These are phyloP conservation scores for Colistium nudipinnis DNA, from an alignment of 2,113 vertebrate genomes.

Conservation along the genomic window DNA sequence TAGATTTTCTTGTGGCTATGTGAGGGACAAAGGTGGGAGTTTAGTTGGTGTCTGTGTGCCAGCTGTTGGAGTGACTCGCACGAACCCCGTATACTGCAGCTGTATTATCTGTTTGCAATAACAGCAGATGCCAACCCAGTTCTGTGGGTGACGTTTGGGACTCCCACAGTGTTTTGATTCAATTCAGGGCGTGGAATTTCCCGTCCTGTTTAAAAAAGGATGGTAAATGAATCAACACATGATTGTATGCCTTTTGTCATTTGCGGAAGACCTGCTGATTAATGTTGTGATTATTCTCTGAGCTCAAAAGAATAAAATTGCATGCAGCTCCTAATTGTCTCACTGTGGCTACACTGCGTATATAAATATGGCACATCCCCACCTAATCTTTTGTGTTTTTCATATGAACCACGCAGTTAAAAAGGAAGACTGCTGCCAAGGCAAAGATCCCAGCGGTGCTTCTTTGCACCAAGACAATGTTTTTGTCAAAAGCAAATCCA, in stretches of 20 bases:
- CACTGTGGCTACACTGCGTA: neutral
- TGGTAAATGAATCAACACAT: neutral
- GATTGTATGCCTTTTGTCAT: neutral
- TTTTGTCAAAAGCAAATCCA: conserved; percentile 29
- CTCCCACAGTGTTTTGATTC: neutral
- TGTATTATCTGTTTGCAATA: neutral
- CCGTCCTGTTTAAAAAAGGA: too few relatives aligned
- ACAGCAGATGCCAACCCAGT: neutral
- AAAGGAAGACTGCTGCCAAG: neutral
- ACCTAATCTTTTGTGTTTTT: neutral
- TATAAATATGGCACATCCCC: neutral
- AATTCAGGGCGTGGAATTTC: neutral
- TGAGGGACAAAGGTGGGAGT: neutral
- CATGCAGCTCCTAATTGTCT: neutral
- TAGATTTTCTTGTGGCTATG: neutral
- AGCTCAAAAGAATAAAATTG: neutral
- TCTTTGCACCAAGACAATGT: neutral
- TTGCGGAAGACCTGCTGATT: neutral
- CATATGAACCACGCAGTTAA: neutral
- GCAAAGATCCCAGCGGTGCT: neutral
- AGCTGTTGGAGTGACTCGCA: conserved; percentile 5
- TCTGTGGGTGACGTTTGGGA: neutral
- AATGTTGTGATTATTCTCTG: neutral
- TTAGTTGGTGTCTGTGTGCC: neutral
- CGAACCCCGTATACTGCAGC: neutral